Evolutionary conservation across 2,113 vertebrate species (phyloP).

Genomic region (Labeo catla): DNA sequence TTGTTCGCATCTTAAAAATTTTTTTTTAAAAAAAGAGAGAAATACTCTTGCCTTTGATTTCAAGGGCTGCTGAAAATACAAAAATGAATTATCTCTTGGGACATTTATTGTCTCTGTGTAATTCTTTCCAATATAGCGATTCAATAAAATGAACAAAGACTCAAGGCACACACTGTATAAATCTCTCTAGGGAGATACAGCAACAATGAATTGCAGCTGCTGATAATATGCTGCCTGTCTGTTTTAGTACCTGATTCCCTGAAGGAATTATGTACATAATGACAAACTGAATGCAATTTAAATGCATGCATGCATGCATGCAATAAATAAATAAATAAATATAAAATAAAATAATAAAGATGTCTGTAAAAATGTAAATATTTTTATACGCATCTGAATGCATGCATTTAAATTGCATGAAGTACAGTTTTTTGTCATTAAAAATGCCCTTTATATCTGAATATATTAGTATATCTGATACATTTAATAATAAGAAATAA

Average conservation of each 20-base stretch:
- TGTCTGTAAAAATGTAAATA: no score
- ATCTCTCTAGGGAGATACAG: not conserved
- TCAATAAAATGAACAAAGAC: not conserved
- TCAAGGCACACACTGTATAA: not conserved
- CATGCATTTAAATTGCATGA: no score
- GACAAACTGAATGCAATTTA: not conserved
- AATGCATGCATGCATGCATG: no score
- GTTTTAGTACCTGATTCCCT: not conserved
- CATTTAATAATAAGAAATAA: no score
- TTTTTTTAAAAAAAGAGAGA: not conserved
- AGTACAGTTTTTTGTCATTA: no score
- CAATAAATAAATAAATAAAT: no score
- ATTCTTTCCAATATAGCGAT: conserved; percentile 28
- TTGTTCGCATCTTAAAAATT: conserved; percentile 29
- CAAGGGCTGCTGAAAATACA: conserved; percentile 7
- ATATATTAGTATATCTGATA: no score
- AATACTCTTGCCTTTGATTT: not conserved
- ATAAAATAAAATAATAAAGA: no score
- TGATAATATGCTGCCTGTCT: not conserved
- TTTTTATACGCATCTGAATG: no score
- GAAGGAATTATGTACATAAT: not conserved
- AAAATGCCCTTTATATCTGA: no score
- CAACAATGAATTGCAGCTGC: not conserved
- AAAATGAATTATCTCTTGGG: not conserved
- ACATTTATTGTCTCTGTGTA: not conserved